A percentile compares a stretch with the other conserved stretches of the same genome.
phyloP scores from a whole-genome alignment of 2,888 invertebrate species.

The Synanthedon formicaeformis region DNA sequence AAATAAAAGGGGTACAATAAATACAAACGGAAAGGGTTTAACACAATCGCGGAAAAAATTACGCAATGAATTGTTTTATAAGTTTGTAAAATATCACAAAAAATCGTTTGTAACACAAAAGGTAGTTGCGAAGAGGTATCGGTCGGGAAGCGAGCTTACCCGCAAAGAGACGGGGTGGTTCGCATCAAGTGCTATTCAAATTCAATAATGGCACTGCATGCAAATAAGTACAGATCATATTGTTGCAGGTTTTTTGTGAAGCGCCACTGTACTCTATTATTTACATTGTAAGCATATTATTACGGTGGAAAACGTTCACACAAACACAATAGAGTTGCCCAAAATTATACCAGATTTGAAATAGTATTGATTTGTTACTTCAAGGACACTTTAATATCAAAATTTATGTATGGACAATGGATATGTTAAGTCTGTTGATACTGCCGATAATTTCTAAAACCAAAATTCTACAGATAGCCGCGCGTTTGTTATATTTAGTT shows the following conservation, averaged over 20 bases:
- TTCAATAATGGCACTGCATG: conserved; percentile 41
- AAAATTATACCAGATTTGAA: no score
- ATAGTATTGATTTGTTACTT: no score
- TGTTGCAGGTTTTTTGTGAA: conserved; percentile 27
- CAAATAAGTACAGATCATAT: conserved; percentile 57
- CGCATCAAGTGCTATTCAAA: conserved; percentile 41
- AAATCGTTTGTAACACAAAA: conserved; percentile 61
- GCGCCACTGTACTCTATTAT: conserved; percentile 48
- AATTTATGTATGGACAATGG: no score
- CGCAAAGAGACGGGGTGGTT: conserved; percentile 8
- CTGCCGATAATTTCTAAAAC: no score
- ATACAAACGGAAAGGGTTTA: conserved; percentile 68
- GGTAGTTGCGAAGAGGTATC: conserved; percentile 24
- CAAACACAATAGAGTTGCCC: no score
- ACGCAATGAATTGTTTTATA: conserved; percentile 61
- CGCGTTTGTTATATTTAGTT: no score
- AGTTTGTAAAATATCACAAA: conserved; percentile 28
- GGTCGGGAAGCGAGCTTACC: conserved; percentile 4
- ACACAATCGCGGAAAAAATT: conserved; percentile 63
- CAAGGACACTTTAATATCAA: no score
- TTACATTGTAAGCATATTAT: conserved; percentile 33
- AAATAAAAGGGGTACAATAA: conserved; percentile 55
- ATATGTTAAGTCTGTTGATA: no score
- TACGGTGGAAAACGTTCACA: conserved; percentile 9
- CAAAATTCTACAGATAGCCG: no score